These are phyloP conservation scores for Pyrocoelia pectoralis DNA, from an alignment of 2,888 invertebrate genomes.

Conservation along the genomic window DNA sequence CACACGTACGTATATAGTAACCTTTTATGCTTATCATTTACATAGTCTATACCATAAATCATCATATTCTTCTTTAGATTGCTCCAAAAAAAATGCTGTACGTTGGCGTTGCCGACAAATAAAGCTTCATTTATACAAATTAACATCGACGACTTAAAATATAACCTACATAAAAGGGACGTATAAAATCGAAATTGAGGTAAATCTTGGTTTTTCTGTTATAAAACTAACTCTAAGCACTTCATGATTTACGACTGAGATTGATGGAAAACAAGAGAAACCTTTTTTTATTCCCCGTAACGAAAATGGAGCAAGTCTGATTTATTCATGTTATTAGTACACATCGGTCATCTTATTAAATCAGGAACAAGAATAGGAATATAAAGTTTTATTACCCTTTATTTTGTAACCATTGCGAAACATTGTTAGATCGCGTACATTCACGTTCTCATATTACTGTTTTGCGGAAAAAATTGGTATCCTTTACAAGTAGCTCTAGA, in stretches of 20 bases:
- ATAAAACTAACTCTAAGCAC: not conserved
- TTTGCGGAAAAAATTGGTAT: too few relatives aligned
- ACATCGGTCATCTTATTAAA: too few relatives aligned
- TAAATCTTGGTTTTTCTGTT: not conserved
- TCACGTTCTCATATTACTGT: too few relatives aligned
- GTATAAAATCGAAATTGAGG: not conserved
- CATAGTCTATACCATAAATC: conserved; percentile 23
- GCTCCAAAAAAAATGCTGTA: conserved; percentile 19
- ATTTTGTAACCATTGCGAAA: too few relatives aligned
- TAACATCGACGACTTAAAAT: not conserved
- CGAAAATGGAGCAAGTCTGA: not conserved
- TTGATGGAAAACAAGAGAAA: not conserved
- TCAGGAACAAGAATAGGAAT: too few relatives aligned
- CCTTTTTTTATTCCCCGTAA: not conserved
- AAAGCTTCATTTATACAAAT: conserved; percentile 19
- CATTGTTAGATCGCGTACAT: too few relatives aligned
- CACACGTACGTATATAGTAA: conserved; percentile 30
- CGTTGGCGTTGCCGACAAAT: conserved; percentile 28
- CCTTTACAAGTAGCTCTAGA: too few relatives aligned
- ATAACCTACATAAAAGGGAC: not conserved
- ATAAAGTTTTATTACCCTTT: too few relatives aligned
- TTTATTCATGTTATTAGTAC: too few relatives aligned
- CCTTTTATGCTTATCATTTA: conserved; percentile 26
- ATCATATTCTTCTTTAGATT: conserved; percentile 25
- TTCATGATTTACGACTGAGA: not conserved